Percentiles rank a stretch among this genome's conserved stretches.
Conservation (phyloP, 2,113 vertebrate species). For the Tachycineta bicolor region DNA sequence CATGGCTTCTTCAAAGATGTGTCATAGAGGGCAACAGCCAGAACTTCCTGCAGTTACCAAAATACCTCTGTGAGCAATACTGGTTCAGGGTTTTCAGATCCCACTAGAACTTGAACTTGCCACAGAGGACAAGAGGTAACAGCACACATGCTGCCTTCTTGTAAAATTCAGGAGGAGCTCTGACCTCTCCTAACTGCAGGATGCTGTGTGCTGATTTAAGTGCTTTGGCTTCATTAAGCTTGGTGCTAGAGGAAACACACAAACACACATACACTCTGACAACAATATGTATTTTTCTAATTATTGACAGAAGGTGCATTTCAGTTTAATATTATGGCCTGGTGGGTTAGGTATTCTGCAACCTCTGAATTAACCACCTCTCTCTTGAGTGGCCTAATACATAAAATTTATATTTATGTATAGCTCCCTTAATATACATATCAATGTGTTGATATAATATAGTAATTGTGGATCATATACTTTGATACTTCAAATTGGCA, state of each 20-base stretch:
- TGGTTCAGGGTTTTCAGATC: constrained; percentile 19
- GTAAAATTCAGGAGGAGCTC: constrained; percentile 37
- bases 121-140: constrained; percentile 53
- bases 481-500: background rate
- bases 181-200: constrained; percentile 34
- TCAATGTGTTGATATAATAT: background rate
- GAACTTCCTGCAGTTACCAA: constrained; percentile 53
- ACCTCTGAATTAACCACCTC: background rate
- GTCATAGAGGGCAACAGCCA: constrained; percentile 48
- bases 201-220: constrained; percentile 27
- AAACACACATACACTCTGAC: background rate
- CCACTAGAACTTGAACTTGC: constrained; percentile 36
- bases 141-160: constrained; percentile 13
- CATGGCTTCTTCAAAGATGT: constrained; percentile 12
- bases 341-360: background rate
- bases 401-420: background rate
- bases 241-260: background rate
- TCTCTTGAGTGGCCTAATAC: background rate
- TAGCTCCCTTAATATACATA: accelerated
- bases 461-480: background rate
- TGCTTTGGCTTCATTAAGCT: background rate
- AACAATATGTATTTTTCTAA: background rate
- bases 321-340: background rate
- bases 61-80: constrained; percentile 20
- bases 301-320: background rate